Conservation (phyloP, 2,113 vertebrate genomes). For the Lepidothrix coronata region DNA sequence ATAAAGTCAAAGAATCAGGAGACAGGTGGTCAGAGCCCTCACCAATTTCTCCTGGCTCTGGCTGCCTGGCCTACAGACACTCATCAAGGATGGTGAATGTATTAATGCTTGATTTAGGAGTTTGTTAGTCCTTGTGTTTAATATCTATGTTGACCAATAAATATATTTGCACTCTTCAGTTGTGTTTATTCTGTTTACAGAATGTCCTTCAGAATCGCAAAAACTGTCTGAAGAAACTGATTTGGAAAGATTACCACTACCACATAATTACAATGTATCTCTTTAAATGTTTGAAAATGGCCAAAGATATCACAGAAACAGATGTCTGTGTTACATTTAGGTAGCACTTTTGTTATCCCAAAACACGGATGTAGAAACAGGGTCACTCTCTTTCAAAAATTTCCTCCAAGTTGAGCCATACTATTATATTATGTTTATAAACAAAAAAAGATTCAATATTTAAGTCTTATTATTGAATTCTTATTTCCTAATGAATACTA, state of each 20-base stretch:
- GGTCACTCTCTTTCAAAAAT: not conserved
- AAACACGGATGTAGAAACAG: not conserved
- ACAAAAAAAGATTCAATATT: not conserved
- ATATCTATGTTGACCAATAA: not conserved
- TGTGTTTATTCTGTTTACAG: not conserved
- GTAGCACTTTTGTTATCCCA: not conserved
- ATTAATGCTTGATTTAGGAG: not conserved
- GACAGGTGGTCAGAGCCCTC: not conserved
- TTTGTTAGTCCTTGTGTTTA: not conserved
- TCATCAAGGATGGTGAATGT: accelerated
- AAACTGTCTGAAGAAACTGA: not conserved
- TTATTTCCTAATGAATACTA: not conserved
- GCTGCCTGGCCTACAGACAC: not conserved
- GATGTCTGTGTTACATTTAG: not conserved
- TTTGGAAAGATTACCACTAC: not conserved
- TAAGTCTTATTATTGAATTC: not conserved
- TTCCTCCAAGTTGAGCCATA: not conserved
- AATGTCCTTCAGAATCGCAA: not conserved
- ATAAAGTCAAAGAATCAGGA: not conserved
- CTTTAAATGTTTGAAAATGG: not conserved
- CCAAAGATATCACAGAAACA: not conserved
- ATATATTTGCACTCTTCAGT: not conserved
- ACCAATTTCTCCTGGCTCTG: not conserved
- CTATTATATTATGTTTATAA: not conserved
- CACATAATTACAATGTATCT: not conserved